phyloP scores from a whole-genome alignment of 1,140 invertebrate species.

The Aradophagus sp. region DNA sequence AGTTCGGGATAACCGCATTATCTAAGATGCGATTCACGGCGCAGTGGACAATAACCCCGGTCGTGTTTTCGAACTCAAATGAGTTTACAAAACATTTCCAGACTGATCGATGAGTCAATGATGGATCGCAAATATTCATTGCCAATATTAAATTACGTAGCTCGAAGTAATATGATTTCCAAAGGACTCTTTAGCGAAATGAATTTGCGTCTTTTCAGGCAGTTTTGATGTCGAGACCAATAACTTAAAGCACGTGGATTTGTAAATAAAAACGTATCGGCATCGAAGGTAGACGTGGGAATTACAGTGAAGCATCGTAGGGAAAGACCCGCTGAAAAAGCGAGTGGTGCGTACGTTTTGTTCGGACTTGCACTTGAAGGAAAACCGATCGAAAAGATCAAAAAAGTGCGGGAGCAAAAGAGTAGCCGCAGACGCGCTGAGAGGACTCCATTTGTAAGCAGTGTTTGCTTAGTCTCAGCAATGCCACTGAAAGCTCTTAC shows the following conservation, averaged over 20 bases:
- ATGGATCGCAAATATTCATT: constrained; percentile 9
- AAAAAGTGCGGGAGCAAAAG: constrained; percentile 30
- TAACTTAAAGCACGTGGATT: constrained; percentile 9
- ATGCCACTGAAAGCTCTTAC: constrained; percentile 65
- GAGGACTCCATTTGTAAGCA: constrained; percentile 63
- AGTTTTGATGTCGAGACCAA: not conserved
- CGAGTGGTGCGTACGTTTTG: constrained; percentile 15
- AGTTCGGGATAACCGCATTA: too few species aligned
- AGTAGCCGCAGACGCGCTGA: constrained; percentile 23
- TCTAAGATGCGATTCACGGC: too few species aligned
- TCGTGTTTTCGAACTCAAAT: too few species aligned
- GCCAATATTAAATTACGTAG: constrained; percentile 33
- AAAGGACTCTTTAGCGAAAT: constrained; percentile 8
- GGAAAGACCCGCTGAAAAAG: constrained; percentile 18
- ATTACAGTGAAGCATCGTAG: not conserved
- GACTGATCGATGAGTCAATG: constrained; percentile 34
- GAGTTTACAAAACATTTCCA: constrained; percentile 15
- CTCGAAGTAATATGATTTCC: constrained; percentile 8
- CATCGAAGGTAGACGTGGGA: constrained; percentile 6
- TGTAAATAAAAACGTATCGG: constrained; percentile 8
- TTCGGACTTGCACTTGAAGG: constrained; percentile 14
- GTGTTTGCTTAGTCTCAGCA: constrained; percentile 63
- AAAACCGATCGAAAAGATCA: constrained; percentile 45
- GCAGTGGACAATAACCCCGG: too few species aligned
- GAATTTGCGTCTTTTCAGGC: constrained; percentile 27